phyloP scores from a whole-genome alignment of 1,140 invertebrate species.

The Caenorhabditis inopinata region DNA sequence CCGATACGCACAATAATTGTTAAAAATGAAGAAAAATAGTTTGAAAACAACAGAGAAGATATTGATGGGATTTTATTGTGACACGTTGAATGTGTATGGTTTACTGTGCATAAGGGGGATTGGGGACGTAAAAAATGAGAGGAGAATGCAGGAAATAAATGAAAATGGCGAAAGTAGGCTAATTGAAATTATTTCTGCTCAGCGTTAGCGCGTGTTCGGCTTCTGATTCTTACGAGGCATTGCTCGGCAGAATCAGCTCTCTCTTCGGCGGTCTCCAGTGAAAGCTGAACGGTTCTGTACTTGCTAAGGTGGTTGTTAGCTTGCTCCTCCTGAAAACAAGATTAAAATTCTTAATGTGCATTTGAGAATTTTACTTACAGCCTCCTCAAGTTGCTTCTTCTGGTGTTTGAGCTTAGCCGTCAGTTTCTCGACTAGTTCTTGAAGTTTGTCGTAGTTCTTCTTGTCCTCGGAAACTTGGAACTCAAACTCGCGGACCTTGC shows the following conservation, averaged over 20 bases:
- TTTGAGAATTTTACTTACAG: conserved; percentile 67
- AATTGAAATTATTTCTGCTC: conserved; percentile 15
- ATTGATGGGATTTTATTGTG: conserved; percentile 10
- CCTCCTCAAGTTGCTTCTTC: conserved; percentile 98
- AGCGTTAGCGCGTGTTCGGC: conserved; percentile 45
- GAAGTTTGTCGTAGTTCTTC: conserved; percentile 66
- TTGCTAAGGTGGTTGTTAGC: conserved; percentile 95
- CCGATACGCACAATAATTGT: conserved; percentile 10
- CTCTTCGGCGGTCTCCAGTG: conserved; percentile 96
- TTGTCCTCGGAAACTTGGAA: conserved; percentile 73
- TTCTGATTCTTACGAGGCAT: conserved; percentile 50
- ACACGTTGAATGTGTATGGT: conserved; percentile 22
- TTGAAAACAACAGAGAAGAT: conserved; percentile 24
- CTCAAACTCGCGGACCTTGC: conserved; percentile 74
- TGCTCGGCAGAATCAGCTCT: conserved; percentile 89
- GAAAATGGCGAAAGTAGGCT: neutral
- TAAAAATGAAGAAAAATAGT: neutral
- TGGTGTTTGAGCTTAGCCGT: conserved; percentile 98
- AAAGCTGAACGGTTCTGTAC: conserved; percentile 97
- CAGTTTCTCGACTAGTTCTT: conserved; percentile 95
- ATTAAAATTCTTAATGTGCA: neutral
- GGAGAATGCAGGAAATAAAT: neutral
- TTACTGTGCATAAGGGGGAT: neutral
- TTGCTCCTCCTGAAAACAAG: conserved; percentile 78
- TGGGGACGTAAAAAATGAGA: neutral